These are phyloP conservation scores for Mongoloraphidia duomilia DNA, from an alignment of 2,888 invertebrate genomes.

Conservation along the genomic window DNA sequence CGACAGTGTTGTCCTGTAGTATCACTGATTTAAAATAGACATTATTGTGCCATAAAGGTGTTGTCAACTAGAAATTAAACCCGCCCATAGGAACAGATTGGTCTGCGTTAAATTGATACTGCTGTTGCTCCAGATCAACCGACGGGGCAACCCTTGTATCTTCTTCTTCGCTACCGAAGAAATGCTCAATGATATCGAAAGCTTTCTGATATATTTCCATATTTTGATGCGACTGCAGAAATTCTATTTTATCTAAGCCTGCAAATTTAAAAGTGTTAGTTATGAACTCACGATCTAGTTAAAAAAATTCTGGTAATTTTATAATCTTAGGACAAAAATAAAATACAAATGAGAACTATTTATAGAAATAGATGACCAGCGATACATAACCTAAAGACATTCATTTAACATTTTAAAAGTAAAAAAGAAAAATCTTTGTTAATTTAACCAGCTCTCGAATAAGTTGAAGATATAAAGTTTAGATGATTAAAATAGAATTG, in stretches of 20 bases:
- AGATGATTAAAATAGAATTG: no score
- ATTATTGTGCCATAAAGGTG: constrained; percentile 1
- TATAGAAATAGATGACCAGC: no score
- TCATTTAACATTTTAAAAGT: no score
- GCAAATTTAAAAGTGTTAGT: constrained; percentile 10
- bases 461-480: not conserved
- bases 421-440: no score
- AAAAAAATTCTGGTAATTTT: no score
- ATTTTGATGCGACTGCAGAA: constrained; percentile 92
- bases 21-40: not conserved
- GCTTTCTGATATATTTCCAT: constrained; percentile 94
- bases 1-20: not conserved
- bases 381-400: no score
- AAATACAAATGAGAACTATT: constrained; percentile 7
- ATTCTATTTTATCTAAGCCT: constrained; percentile 97
- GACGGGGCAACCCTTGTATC: constrained; percentile 66
- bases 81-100: constrained; percentile 63
- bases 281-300: not conserved
- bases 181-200: constrained; percentile 91
- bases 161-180: constrained; percentile 84
- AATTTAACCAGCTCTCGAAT: no score
- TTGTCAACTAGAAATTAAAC: constrained; percentile 53
- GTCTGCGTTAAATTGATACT: constrained; percentile 58
- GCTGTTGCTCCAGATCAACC: constrained; percentile 53
- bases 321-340: not conserved